Conservation (phyloP, 2,888 invertebrate genomes). For the Caenorhabditis afra region DNA sequence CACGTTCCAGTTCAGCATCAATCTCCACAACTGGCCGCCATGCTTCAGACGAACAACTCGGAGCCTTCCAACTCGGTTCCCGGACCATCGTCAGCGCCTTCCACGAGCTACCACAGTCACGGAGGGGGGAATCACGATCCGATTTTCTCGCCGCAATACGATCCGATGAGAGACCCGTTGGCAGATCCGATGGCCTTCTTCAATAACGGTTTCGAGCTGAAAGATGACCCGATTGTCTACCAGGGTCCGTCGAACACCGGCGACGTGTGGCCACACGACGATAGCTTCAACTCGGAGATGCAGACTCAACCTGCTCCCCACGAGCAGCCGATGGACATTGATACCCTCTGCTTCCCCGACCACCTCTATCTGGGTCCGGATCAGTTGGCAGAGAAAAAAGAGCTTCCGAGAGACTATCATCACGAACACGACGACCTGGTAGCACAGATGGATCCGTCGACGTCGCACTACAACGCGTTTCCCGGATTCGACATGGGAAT, state of each 20-base stretch:
- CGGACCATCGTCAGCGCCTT: background rate
- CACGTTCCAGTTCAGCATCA: background rate
- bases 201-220: slow-evolving; percentile 7
- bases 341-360: slow-evolving; percentile 18
- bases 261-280: slow-evolving; percentile 26
- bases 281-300: slow-evolving; percentile 31
- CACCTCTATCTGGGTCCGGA: slow-evolving; percentile 11
- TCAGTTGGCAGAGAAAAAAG: background rate
- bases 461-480: background rate
- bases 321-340: slow-evolving; percentile 34
- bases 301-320: background rate
- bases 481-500: slow-evolving; percentile 8
- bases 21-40: slow-evolving; percentile 25
- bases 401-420: background rate
- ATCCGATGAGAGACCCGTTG: slow-evolving; percentile 21
- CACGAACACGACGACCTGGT: slow-evolving; percentile 5
- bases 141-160: slow-evolving; percentile 33
- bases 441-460: slow-evolving; percentile 15
- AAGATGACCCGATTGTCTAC: slow-evolving; percentile 27
- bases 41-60: slow-evolving; percentile 34
- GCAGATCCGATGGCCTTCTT: slow-evolving; percentile 13
- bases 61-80: slow-evolving; percentile 15
- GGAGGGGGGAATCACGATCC: slow-evolving; percentile 1
- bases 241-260: background rate
- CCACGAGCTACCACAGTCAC: slow-evolving; percentile 26